Base-by-base conservation (phyloP, 2,888 invertebrate genomes). In the Drosophila suboccidentalis region DNA sequence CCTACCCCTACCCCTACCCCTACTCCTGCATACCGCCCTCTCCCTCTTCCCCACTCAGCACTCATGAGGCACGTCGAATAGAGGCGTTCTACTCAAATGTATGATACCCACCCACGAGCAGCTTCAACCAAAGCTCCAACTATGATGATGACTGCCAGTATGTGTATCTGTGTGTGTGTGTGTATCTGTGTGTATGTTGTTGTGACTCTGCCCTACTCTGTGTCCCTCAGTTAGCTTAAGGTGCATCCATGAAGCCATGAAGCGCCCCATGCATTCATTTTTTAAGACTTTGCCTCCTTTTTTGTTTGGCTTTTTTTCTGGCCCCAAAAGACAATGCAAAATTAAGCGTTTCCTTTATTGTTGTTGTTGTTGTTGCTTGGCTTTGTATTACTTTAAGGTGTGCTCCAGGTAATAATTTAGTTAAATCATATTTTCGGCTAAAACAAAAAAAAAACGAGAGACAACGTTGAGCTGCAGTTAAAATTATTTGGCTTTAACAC, bases 91-190 rank as follows among this genome's bases (percentile, higher is more conserved):
- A 84, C 85, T 90, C 91, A 91, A 91, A 91, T 91, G 92, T 90
- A 91, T 90, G 92, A 91, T 91, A 91, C 91, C 91, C 91, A 91
- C 91, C 91, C 92, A 91, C 91, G 91, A 91, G 91, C 91, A 58
- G 69, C 46, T 50, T 22, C 43, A 68, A 51, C 60, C 59, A 57
- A 34, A 64, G 68, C 55, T 36, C 64, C 78, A 87, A 88, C 90
- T 90, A 90, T 90, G 90, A 88, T 89, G 86, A 88, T 88, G 89
- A 83, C 90, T 81, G 72, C 63, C 36, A 36, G 54, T 34, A 15
- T 44, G 6, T 61, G 10, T 55, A 6, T 60, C 9, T 32, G 38
- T 15, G 9, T 51, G 17, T 44, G 29, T 44, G 13, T 44, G 44
- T 22, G 13, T 39, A 5, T 38, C 22, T 70, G 66, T 65, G 26